These are phyloP conservation scores for Sardinella longiceps DNA, from an alignment of 2,797 vertebrate genomes.

Conservation along the genomic window DNA sequence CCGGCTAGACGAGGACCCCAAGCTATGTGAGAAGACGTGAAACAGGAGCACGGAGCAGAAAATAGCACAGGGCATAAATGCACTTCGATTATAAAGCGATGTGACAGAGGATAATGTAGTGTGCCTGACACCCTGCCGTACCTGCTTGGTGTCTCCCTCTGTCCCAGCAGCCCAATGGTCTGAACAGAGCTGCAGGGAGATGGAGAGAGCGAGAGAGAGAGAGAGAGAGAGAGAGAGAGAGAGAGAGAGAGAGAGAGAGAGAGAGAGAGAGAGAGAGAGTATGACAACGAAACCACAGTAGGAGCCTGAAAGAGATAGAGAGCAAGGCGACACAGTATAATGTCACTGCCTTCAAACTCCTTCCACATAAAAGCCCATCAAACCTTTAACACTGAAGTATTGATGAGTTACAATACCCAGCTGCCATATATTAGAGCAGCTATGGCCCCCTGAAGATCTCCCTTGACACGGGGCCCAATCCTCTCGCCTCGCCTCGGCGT, in stretches of 20 bases:
- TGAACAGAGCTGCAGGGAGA: neutral
- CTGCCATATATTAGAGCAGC: constrained; percentile 44
- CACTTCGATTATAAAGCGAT: constrained; percentile 40
- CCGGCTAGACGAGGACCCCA: constrained; percentile 34
- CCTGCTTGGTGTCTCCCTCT: neutral
- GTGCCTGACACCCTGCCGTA: neutral
- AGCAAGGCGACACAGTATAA: constrained; percentile 19
- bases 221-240: neutral
- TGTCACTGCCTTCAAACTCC: constrained; percentile 21
- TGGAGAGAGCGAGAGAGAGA: neutral
- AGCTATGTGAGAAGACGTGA: constrained; percentile 38
- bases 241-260: constrained; percentile 47
- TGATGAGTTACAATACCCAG: constrained; percentile 38
- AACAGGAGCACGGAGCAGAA: constrained; percentile 36
- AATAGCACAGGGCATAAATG: constrained; percentile 45
- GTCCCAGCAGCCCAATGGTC: neutral
- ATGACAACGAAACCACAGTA: neutral
- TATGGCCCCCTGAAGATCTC: constrained; percentile 32
- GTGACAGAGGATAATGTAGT: constrained; percentile 33
- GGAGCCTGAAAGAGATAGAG: constrained; percentile 39
- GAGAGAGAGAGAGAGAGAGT: constrained; percentile 48
- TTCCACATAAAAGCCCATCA: constrained; percentile 15
- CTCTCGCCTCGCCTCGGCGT: neutral
- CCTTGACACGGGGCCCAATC: constrained; percentile 36
- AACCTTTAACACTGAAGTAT: constrained; percentile 33